phyloP scores from a whole-genome alignment of 2,797 vertebrate genomes.

The Acanthurus lineatus region DNA sequence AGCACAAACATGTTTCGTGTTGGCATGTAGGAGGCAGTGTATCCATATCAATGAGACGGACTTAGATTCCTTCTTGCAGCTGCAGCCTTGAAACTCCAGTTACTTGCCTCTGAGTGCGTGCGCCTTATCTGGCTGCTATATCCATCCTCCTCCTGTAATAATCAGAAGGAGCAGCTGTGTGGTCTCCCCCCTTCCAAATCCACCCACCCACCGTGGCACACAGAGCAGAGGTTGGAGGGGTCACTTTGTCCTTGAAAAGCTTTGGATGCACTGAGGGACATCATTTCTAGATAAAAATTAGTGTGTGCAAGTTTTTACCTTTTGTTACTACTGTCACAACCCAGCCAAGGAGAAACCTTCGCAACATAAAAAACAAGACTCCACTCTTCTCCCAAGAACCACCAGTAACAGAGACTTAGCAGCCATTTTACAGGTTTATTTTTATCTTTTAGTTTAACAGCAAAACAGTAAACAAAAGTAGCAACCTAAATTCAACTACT shows the following conservation, averaged over 20 bases:
- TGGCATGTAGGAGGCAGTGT: slow-evolving; percentile 67
- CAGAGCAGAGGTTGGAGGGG: slow-evolving; percentile 67
- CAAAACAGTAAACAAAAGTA: neutral
- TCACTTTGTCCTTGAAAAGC: slow-evolving; percentile 82
- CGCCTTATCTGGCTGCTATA: slow-evolving; percentile 58
- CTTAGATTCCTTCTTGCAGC: slow-evolving; percentile 67
- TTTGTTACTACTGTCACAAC: neutral
- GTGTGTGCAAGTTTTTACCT: slow-evolving; percentile 13
- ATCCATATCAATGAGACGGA: slow-evolving; percentile 72
- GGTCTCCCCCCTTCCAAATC: slow-evolving; percentile 44
- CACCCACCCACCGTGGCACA: slow-evolving; percentile 53
- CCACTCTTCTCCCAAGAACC: neutral
- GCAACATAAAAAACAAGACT: neutral
- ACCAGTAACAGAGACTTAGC: neutral
- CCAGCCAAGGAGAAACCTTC: neutral
- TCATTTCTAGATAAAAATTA: slow-evolving; percentile 54
- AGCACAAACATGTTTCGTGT: slow-evolving; percentile 40
- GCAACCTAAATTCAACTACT: neutral
- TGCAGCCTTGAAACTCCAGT: slow-evolving; percentile 79
- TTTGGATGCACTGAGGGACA: slow-evolving; percentile 76
- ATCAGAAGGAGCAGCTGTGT: slow-evolving; percentile 75
- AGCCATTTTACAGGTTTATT: neutral
- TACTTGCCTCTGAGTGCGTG: slow-evolving; percentile 49
- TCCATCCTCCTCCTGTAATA: slow-evolving; percentile 63
- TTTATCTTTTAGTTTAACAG: neutral